Conservation (phyloP, 2,797 vertebrate genomes). For the Sus cebifrons region DNA sequence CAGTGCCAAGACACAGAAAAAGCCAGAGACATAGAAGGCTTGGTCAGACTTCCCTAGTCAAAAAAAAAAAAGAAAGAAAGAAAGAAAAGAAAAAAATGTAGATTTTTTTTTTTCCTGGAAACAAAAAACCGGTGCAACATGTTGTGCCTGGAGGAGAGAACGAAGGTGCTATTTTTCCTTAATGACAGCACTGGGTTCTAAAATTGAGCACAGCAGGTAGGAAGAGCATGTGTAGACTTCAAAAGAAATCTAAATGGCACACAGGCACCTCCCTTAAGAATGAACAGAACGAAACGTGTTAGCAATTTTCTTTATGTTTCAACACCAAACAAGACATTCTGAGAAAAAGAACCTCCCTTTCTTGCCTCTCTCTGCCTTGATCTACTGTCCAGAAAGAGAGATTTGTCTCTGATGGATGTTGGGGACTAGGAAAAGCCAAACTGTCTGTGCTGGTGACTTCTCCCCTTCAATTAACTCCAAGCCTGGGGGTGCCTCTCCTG, state of each 20-base stretch:
- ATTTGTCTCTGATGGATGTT: neutral
- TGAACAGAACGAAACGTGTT: constrained; percentile 28
- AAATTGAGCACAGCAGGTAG: constrained; percentile 84
- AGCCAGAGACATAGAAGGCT: neutral
- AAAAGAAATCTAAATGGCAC: constrained; percentile 76
- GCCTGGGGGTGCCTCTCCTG: constrained; percentile 55
- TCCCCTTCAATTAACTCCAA: constrained; percentile 76
- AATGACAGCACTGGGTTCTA: constrained; percentile 80
- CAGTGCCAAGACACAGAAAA: neutral
- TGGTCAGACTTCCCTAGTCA: neutral
- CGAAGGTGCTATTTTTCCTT: constrained; percentile 83
- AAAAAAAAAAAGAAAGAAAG: constrained; percentile 67
- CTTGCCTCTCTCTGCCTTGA: neutral
- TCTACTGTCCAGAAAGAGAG: constrained; percentile 38
- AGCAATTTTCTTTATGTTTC: constrained; percentile 31
- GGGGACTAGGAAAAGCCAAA: neutral
- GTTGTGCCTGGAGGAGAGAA: constrained; percentile 76
- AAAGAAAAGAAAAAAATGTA: constrained; percentile 58
- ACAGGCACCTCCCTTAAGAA: constrained; percentile 54
- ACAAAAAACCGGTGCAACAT: constrained; percentile 53
- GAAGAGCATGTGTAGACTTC: constrained; percentile 74
- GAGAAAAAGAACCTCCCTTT: neutral
- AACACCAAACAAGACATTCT: neutral
- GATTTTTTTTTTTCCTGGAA: constrained; percentile 33
- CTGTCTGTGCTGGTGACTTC: constrained; percentile 62